These are phyloP conservation scores for Procambarus clarkii DNA, from an alignment of 1,140 invertebrate genomes.

Conservation along the genomic window DNA sequence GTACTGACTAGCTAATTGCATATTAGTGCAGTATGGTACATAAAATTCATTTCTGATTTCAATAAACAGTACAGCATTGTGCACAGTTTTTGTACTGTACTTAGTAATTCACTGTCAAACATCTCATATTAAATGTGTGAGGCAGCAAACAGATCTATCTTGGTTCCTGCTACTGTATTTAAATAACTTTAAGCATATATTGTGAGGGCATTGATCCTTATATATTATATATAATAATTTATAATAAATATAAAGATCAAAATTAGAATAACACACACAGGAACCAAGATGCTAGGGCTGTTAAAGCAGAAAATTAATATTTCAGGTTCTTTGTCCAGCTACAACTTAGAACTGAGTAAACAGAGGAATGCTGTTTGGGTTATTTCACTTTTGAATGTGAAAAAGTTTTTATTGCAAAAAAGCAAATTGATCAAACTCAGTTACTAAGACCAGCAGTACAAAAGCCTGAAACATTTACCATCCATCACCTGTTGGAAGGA, in stretches of 20 bases:
- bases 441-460: not conserved
- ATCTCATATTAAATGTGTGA: not conserved
- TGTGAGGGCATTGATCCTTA: not conserved
- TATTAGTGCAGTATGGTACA: not conserved
- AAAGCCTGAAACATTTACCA: conserved; percentile 3
- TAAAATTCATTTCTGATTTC: not conserved
- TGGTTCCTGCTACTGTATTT: not conserved
- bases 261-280: not conserved
- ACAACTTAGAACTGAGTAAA: not conserved
- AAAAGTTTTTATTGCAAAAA: not conserved
- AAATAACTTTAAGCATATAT: not conserved
- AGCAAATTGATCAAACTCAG: not conserved
- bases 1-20: not conserved
- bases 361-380: not conserved
- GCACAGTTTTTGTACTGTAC: not conserved
- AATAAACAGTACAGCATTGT: too few species aligned
- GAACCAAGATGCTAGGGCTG: not conserved
- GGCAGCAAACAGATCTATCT: not conserved
- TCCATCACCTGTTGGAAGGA: not conserved
- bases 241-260: not conserved
- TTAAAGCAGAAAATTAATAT: not conserved
- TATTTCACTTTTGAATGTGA: too few species aligned
- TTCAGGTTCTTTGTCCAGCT: not conserved
- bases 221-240: not conserved
- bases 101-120: not conserved